Evolutionary conservation across 2,797 vertebrate species (phyloP).

Genomic region (Halcyon badia): DNA sequence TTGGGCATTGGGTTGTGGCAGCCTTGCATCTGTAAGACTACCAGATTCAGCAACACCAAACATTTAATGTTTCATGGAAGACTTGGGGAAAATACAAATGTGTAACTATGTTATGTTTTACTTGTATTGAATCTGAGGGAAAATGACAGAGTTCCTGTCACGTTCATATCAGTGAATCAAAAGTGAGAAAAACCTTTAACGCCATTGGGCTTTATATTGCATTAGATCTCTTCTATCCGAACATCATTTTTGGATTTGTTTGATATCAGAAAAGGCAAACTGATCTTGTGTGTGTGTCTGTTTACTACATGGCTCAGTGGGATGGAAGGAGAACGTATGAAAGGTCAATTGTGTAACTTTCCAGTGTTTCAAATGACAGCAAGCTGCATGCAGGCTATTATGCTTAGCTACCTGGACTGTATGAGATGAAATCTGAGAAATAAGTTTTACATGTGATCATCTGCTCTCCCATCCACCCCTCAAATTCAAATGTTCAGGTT

Average conservation of each 20-base stretch:
- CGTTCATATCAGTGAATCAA: neutral
- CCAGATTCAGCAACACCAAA: neutral
- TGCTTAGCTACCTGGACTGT: neutral
- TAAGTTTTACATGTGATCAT: fast-evolving
- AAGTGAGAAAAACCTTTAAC: neutral
- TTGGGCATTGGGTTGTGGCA: fast-evolving
- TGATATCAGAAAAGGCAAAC: neutral
- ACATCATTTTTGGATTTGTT: neutral
- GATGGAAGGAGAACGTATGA: neutral
- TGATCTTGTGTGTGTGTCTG: neutral
- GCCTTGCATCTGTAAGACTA: neutral
- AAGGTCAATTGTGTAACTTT: neutral
- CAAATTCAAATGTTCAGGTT: neutral
- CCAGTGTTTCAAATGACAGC: neutral
- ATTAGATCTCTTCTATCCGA: neutral
- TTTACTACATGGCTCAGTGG: neutral
- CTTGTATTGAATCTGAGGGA: neutral
- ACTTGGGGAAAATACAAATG: neutral
- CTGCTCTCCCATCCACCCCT: neutral
- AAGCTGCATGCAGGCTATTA: neutral
- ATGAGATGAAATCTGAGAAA: neutral
- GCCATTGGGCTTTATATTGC: neutral
- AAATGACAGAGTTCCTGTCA: neutral
- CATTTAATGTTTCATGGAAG: neutral
- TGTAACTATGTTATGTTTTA: neutral